These are phyloP conservation scores for Pithys albifrons DNA, from an alignment of 2,113 vertebrate species.

Conservation along the genomic window DNA sequence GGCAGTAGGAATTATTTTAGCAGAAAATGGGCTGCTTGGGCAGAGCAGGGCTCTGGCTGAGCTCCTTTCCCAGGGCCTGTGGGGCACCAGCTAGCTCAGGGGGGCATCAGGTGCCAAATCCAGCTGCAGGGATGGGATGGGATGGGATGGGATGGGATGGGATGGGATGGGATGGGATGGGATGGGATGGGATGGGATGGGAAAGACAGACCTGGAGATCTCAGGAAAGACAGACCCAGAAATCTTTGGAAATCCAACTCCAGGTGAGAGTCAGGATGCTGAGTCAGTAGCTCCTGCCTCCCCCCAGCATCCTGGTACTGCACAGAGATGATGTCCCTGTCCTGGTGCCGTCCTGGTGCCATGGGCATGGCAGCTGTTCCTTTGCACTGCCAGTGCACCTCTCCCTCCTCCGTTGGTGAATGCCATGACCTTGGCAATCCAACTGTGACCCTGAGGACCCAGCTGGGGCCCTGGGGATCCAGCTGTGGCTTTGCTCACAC, in stretches of 20 bases:
- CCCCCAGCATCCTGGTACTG: background rate
- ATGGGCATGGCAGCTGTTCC: background rate
- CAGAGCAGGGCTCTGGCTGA: background rate
- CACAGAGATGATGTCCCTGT: rapidly evolving
- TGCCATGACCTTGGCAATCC: background rate
- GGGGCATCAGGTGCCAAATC: rapidly evolving
- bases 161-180: too few relatives aligned
- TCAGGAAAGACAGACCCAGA: background rate
- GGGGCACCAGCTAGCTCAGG: rapidly evolving
- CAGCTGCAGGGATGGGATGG: background rate
- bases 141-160: too few relatives aligned
- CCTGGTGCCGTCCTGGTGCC: background rate
- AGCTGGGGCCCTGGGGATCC: background rate
- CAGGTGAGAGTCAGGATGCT: background rate
- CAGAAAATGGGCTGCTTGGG: background rate
- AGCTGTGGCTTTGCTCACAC: background rate
- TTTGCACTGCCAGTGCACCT: rapidly evolving
- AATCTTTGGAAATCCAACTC: background rate
- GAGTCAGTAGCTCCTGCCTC: background rate
- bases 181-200: background rate
- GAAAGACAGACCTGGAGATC: background rate
- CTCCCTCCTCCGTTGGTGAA: background rate
- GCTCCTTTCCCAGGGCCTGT: background rate
- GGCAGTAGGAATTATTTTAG: background rate
- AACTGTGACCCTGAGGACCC: background rate